Evolutionary conservation across 2,888 invertebrate genomes (phyloP).

Genomic region (Erebia aethiops): DNA sequence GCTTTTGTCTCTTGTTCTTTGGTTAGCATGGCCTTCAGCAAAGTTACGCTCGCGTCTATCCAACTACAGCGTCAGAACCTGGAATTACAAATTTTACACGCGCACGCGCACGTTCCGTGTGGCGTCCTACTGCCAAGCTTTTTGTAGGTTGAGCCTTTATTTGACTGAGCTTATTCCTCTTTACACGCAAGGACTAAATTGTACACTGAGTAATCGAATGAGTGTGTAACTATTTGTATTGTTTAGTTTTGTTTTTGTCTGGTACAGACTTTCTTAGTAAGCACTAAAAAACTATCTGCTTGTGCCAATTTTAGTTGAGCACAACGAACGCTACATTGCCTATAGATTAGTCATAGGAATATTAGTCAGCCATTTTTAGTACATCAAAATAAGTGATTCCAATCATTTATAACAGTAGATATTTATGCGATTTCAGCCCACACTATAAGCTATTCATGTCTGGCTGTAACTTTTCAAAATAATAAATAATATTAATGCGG

Average conservation of each 20-base stretch:
- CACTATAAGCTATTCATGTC: neutral
- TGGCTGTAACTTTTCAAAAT: neutral
- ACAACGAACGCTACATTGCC: neutral
- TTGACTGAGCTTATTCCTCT: slow-evolving; percentile 57
- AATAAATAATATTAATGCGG: neutral
- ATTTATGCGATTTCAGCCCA: neutral
- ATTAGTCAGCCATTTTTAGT: slow-evolving; percentile 18
- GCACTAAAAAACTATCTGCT: neutral
- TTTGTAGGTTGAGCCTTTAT: neutral
- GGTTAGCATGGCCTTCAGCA: too few relatives aligned
- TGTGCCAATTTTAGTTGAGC: slow-evolving; percentile 18
- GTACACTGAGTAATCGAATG: slow-evolving; percentile 75
- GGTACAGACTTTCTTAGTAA: slow-evolving; percentile 15
- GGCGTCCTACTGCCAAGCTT: neutral
- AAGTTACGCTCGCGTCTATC: too few relatives aligned
- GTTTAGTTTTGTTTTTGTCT: slow-evolving; percentile 56
- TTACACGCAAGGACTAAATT: slow-evolving; percentile 66
- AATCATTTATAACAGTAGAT: neutral
- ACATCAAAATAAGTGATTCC: neutral
- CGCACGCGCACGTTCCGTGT: too few relatives aligned
- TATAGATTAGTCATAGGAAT: slow-evolving; percentile 13
- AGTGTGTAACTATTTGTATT: slow-evolving; percentile 65
- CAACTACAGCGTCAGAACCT: too few relatives aligned
- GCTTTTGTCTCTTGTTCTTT: too few relatives aligned
- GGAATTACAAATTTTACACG: too few relatives aligned